Conservation (phyloP, 1,140 invertebrate genomes). For the Pseudobourletiella spinata region DNA sequence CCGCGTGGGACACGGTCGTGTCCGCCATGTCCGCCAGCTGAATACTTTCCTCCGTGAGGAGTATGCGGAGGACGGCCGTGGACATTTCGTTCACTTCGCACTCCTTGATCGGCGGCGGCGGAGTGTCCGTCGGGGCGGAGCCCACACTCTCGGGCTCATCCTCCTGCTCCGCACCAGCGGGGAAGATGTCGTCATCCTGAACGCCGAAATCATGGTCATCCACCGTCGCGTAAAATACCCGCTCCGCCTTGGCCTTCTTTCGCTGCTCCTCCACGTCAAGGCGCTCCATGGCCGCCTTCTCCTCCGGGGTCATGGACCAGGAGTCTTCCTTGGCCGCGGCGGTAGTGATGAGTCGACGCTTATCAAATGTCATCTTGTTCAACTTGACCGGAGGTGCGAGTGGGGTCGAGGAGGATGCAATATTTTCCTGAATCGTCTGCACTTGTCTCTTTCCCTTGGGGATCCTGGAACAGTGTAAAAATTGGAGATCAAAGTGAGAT, state of each 20-base stretch:
- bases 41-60: not conserved
- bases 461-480: no score
- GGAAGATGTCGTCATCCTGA: not conserved
- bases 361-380: not conserved
- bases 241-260: not conserved
- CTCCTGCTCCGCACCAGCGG: not conserved
- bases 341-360: not conserved
- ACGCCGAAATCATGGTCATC: not conserved
- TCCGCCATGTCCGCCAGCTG: not conserved
- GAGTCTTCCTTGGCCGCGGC: not conserved
- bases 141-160: not conserved
- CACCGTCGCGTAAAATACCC: not conserved
- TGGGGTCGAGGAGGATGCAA: not conserved
- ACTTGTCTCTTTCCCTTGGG: not conserved
- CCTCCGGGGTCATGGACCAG: not conserved
- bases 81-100: not conserved
- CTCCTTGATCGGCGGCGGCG: not conserved
- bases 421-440: not conserved
- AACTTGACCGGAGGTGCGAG: not conserved
- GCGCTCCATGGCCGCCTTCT: not conserved
- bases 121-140: not conserved
- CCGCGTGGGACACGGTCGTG: not conserved
- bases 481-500: no score
- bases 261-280: not conserved
- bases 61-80: not conserved